Evolutionary conservation across 2,113 vertebrate species (phyloP).

Genomic region (Dipodomys spectabilis): DNA sequence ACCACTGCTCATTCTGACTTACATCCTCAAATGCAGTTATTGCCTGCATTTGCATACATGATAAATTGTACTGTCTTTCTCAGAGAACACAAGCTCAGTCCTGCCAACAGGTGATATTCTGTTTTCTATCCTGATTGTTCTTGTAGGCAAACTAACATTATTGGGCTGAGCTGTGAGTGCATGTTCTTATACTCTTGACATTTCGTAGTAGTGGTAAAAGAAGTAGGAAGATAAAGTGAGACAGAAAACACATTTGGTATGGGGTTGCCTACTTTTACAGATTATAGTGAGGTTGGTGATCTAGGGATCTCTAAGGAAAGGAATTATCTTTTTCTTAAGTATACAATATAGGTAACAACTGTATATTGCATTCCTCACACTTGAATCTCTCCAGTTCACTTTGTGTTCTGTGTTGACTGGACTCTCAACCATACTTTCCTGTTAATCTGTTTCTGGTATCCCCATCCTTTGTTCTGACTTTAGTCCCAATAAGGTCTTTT

Average conservation of each 20-base stretch:
- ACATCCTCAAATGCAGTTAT: neutral
- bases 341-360: neutral
- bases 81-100: neutral
- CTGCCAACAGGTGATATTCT: constrained; percentile 70
- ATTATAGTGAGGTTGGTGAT: neutral
- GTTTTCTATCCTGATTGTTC: constrained; percentile 16
- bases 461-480: neutral
- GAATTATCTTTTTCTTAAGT: neutral
- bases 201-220: constrained; percentile 31
- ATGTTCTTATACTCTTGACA: neutral
- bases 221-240: neutral
- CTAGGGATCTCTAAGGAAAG: neutral
- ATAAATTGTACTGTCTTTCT: neutral
- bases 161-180: accelerated
- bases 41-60: neutral
- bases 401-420: neutral
- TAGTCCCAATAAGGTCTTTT: neutral
- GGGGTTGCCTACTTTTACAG: neutral
- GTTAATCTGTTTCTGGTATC: neutral
- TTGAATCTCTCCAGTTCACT: neutral
- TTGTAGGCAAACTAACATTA: neutral
- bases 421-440: neutral
- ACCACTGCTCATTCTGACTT: neutral
- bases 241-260: neutral
- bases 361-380: neutral